Evolutionary conservation across 2,113 vertebrate genomes (phyloP).

Genomic region (Macroglossus sobrinus): DNA sequence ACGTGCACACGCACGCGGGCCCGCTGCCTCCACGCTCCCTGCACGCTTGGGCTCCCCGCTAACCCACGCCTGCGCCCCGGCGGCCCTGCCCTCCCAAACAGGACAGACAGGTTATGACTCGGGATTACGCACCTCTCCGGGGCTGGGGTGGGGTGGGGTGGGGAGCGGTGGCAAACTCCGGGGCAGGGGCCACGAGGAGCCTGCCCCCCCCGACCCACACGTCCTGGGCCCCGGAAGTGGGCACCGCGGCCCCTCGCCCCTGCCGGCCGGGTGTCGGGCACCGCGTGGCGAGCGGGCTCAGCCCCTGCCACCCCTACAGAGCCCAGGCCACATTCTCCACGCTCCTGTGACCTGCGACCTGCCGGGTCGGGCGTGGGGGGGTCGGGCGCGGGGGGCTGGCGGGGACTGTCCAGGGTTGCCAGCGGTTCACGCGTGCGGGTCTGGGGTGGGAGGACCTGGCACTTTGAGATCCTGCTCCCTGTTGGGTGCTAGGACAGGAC

Average conservation of each 20-base stretch:
- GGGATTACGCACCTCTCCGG: rapidly evolving
- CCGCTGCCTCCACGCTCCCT: rapidly evolving
- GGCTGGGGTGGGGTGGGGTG: rapidly evolving
- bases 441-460: not conserved
- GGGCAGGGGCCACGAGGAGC: not conserved
- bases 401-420: not conserved
- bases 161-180: rapidly evolving
- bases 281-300: too few species aligned
- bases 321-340: not conserved
- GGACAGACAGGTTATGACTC: not conserved
- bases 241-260: rapidly evolving
- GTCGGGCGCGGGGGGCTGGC: not conserved
- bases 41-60: not conserved
- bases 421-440: not conserved
- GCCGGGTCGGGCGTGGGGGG: not conserved
- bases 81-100: not conserved
- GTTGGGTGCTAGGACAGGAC: not conserved
- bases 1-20: rapidly evolving
- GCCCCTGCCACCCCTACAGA: rapidly evolving
- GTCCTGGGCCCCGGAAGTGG: not conserved
- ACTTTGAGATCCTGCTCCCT: too few species aligned
- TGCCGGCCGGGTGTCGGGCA: not conserved
- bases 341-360: too few species aligned
- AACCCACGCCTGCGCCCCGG: not conserved
- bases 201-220: not conserved